Base-by-base conservation (phyloP, 1,140 invertebrate genomes). In the Ctenoplectra terminalis region DNA sequence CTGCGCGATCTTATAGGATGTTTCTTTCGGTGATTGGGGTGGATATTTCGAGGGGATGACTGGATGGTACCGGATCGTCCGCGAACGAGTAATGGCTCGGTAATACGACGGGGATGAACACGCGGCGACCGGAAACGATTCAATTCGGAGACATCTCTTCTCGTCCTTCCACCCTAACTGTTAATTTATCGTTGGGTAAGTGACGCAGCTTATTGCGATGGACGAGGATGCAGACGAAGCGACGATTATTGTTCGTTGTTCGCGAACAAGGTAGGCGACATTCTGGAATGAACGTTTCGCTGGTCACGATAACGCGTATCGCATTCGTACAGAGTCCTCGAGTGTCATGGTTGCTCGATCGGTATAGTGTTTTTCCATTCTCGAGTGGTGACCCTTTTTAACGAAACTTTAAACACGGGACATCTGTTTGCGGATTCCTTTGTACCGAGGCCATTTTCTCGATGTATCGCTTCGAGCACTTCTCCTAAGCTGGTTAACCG, bases 181-280 rank as follows among this genome's bases (percentile, higher is more conserved):
- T 83, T 93, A 92, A 93, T 93, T 92, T 93, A 92, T 92, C 80
- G 91, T 90, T 81, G 69, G 84, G 83, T 85, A 86, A 87, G 88
- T 91, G 92, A 91, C 90, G 87, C 84, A 89, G 87, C 88, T 90
- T 75, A 73, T 54, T 69, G 48, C 56, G 66, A 60, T 15, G n/a
- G 72, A 46, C 9, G 8, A 82, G 63, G 34, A 70, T 13, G 23
- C 48, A 34, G 2, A n/a, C 6, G 31, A 23, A 31, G 31, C 48
- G 26, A 52, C n/a, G n/a, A n/a, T n/a, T n/a, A n/a, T n/a, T n/a
- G n/a, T n/a, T n/a, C n/a, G n/a, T n/a, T n/a, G n/a, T n/a, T n/a
- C n/a, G n/a, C n/a, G n/a, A n/a, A n/a, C n/a, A n/a, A n/a, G n/a
- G n/a, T n/a, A n/a, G n/a, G n/a, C n/a, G n/a, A n/a, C n/a, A n/a